phyloP scores from a whole-genome alignment of 2,888 invertebrate genomes.

The Epinotia bilunana region DNA sequence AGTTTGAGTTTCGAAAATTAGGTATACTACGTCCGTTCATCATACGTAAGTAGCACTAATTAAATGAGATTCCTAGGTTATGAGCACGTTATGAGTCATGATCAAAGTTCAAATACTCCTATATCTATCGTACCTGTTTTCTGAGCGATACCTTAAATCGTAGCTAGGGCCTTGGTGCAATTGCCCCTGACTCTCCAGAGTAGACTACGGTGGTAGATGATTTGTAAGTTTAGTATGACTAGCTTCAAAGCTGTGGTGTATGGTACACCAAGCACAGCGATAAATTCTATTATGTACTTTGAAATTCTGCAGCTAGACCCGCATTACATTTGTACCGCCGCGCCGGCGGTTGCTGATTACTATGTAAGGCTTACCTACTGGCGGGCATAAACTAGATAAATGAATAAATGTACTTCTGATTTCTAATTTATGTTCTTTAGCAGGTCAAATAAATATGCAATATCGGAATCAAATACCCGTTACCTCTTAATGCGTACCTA shows the following conservation, averaged over 20 bases:
- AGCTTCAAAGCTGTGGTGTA: conserved; percentile 1
- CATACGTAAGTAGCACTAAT: background rate
- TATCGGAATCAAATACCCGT: conserved; percentile 18
- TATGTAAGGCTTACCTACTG: conserved; percentile 38
- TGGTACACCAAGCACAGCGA: conserved; percentile 15
- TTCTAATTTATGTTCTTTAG: conserved; percentile 30
- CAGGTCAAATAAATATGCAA: conserved; percentile 28
- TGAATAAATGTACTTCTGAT: conserved; percentile 29
- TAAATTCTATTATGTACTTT: conserved; percentile 17
- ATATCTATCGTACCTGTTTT: no score
- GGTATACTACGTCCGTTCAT: background rate
- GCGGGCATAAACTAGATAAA: conserved; percentile 35
- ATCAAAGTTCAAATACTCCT: no score
- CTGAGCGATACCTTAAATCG: no score
- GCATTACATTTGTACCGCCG: conserved; percentile 22
- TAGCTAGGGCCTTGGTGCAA: no score
- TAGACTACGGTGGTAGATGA: background rate
- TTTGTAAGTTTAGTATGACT: background rate
- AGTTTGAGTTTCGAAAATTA: no score
- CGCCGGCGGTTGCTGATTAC: conserved; percentile 30
- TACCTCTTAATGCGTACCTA: conserved; percentile 11
- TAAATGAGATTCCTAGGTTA: no score
- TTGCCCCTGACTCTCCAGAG: no score
- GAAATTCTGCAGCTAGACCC: conserved; percentile 11
- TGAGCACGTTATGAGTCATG: no score